Conservation (phyloP, 1,140 invertebrate species). For the Trichoplusia ni region DNA sequence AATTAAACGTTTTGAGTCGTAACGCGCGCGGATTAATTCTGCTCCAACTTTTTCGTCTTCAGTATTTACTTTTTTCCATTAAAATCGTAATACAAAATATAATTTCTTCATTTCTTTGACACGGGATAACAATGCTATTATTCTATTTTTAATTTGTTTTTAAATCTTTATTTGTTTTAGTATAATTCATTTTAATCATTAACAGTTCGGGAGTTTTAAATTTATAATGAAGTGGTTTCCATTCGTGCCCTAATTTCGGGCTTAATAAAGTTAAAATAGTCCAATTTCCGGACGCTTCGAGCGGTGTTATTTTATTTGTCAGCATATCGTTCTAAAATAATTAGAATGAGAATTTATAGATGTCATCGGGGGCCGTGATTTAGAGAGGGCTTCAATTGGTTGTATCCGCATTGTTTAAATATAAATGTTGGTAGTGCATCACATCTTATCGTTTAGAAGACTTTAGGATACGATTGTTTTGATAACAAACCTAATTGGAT, state of each 20-base stretch:
- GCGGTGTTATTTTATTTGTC: constrained; percentile 70
- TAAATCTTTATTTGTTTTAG: constrained; percentile 20
- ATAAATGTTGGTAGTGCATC: constrained; percentile 35
- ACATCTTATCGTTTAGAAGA: constrained; percentile 36
- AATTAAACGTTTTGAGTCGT: constrained; percentile 58
- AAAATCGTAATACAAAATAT: constrained; percentile 40
- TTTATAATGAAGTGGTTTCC: constrained; percentile 37
- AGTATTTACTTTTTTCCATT: constrained; percentile 46
- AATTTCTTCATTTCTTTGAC: neutral
- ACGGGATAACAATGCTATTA: constrained; percentile 5
- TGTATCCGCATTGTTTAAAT: constrained; percentile 49
- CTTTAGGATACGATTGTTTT: constrained; percentile 8
- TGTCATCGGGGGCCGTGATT: constrained; percentile 64
- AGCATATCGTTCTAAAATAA: constrained; percentile 68
- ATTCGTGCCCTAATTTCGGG: constrained; percentile 58
- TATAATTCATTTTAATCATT: constrained; percentile 11
- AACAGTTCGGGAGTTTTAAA: constrained; percentile 38
- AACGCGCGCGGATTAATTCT: constrained; percentile 47
- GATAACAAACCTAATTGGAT: too few species aligned
- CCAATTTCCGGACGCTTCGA: constrained; percentile 60
- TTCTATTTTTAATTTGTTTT: neutral
- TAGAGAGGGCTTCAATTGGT: constrained; percentile 44
- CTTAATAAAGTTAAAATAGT: constrained; percentile 67
- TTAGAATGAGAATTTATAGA: constrained; percentile 72
- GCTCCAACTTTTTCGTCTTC: constrained; percentile 37